Percentiles rank a stretch among this genome's conserved stretches.
These are phyloP conservation scores for Sinocyclocheilus anophthalmus DNA, from an alignment of 2,113 vertebrate species.

Conservation along the genomic window DNA sequence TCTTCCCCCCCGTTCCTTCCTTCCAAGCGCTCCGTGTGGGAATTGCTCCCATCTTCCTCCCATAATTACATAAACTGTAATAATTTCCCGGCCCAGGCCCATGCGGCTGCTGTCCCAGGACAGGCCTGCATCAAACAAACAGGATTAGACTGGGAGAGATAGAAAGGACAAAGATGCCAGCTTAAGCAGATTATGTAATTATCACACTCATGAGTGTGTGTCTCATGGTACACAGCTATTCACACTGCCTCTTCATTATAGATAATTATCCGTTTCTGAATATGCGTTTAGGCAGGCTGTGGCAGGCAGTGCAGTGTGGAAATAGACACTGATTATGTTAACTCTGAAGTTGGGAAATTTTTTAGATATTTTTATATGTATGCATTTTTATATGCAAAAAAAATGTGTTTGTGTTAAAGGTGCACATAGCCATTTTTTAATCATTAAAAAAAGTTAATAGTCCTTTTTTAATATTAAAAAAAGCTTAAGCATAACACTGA, in stretches of 20 bases:
- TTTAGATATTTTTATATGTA: neutral
- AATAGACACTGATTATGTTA: neutral
- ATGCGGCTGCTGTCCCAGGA: neutral
- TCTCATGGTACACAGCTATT: neutral
- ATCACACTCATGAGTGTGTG: constrained; percentile 49
- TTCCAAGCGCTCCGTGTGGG: neutral
- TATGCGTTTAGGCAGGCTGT: constrained; percentile 14
- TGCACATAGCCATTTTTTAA: no score
- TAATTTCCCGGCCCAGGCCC: neutral
- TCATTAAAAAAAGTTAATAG: no score
- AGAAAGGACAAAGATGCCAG: constrained; percentile 52
- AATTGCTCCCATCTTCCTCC: neutral
- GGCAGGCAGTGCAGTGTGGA: constrained; percentile 6
- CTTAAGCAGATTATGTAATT: constrained; percentile 64
- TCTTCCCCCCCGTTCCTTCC: neutral
- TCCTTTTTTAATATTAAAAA: no score
- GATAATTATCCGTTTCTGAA: constrained; percentile 19
- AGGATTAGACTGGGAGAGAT: constrained; percentile 50
- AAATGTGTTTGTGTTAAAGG: no score
- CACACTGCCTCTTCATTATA: constrained; percentile 3
- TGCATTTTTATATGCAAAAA: neutral
- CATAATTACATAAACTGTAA: constrained; percentile 3
- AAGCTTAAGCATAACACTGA: no score
- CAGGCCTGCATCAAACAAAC: constrained; percentile 48
- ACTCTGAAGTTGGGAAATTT: neutral